Percentiles rank a stretch among this genome's conserved stretches.
phyloP scores from a whole-genome alignment of 2,113 vertebrate species.

The Pyxicephalus adspersus region DNA sequence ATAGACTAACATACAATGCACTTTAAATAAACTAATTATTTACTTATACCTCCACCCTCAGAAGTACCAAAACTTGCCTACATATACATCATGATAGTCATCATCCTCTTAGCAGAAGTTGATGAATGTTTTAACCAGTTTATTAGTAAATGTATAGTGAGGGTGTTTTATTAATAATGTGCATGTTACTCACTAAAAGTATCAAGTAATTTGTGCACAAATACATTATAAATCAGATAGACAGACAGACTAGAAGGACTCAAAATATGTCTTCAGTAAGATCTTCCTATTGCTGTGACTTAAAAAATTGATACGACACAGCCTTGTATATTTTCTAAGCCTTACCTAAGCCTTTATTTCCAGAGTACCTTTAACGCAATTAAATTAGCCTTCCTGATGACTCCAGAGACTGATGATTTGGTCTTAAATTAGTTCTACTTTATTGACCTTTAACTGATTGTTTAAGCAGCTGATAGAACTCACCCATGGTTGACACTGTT shows the following conservation, averaged over 20 bases:
- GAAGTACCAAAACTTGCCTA: no score
- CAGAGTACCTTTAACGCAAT: background rate
- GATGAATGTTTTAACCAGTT: no score
- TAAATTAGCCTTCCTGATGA: conserved; percentile 2
- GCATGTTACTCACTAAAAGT: no score
- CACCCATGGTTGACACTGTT: background rate
- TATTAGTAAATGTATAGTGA: background rate
- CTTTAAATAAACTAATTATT: no score
- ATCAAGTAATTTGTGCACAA: no score
- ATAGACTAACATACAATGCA: no score
- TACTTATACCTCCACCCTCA: no score
- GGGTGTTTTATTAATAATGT: no score
- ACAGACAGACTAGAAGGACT: background rate
- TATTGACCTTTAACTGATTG: conserved; percentile 12
- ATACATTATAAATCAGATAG: no score
- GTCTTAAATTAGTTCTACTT: conserved; percentile 31
- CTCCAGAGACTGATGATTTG: conserved; percentile 34
- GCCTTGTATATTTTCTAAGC: conserved; percentile 20
- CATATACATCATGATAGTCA: no score
- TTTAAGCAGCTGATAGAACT: conserved; percentile 16
- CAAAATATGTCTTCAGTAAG: background rate
- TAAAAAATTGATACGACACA: background rate
- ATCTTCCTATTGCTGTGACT: background rate
- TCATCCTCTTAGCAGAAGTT: no score
- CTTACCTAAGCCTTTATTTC: conserved; percentile 1